A percentile compares a stretch with the other conserved stretches of the same genome.
phyloP scores from a whole-genome alignment of 1,140 invertebrate genomes.

The Macrosteles quadrilineatus region DNA sequence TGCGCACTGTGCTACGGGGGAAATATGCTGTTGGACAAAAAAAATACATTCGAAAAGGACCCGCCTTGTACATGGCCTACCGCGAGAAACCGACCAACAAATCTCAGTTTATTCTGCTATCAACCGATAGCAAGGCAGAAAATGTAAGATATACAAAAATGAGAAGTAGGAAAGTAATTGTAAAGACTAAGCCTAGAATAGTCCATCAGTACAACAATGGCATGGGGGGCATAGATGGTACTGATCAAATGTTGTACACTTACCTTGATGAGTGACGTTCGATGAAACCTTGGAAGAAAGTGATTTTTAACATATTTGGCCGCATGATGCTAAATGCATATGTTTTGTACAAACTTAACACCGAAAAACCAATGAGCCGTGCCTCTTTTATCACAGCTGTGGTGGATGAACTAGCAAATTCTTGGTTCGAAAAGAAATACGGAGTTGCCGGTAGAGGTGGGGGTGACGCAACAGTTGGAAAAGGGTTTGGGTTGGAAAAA shows the following conservation, averaged over 20 bases:
- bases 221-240: neutral
- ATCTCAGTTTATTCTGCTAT: constrained; percentile 13
- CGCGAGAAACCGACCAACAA: neutral
- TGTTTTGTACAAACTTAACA: constrained; percentile 14
- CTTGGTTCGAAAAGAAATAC: too few relatives aligned
- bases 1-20: neutral
- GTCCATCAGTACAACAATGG: neutral
- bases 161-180: neutral
- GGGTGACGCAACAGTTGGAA: too few relatives aligned
- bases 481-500: too few relatives aligned
- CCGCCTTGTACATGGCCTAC: constrained; percentile 12
- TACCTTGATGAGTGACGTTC: neutral
- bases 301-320: constrained; percentile 28
- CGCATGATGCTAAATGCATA: constrained; percentile 23
- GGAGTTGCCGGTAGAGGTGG: too few relatives aligned
- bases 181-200: neutral
- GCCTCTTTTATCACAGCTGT: too few relatives aligned
- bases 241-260: neutral
- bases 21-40: constrained; percentile 8
- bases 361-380: too few relatives aligned
- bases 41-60: constrained; percentile 16
- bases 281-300: constrained; percentile 22
- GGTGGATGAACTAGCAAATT: too few relatives aligned
- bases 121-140: neutral
- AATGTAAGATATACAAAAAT: constrained; percentile 1